Base-by-base conservation (phyloP, 2,113 vertebrate species). In the Takifugu bimaculatus region DNA sequence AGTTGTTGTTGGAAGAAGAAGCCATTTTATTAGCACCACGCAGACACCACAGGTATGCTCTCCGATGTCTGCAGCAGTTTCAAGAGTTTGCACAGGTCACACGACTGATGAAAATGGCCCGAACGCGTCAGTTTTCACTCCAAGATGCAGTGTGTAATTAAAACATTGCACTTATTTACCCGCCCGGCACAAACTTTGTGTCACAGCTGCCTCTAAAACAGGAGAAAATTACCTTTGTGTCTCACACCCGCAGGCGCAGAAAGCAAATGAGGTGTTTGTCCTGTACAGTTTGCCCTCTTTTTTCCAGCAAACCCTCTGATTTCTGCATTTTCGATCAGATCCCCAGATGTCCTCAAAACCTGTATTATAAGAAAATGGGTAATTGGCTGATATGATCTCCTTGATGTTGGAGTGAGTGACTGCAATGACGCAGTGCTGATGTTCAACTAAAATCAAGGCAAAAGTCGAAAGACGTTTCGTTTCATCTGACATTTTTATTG, bases 401-500 rank as follows among this genome's bases (percentile, higher is more conserved):
- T 15, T 63, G 63, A 56, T 57, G 65, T 42, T 14, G 63, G 57
- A 70, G 48, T 32, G 26, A 68, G 55, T 63, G 62, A 73, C 61
- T 55, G 26, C 53, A 29, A n/a, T 63, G 72, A 80, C 59, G 53
- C n/a, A 42, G 57, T 54, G 53, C 60, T 57, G 71, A 76, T 61
- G 71, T 74, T 66, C 42, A 77, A 72, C 48, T 13, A 12, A 79
- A 48, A 83, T 81, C 65, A 81, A 76, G 82, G 74, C 73, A 56
- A 5, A 45, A 74, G 70, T 67, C 67, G 76, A 85, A 83, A 75
- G 72, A 75, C 57, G 50, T 78, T 75, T 60, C 82, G 84, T 89
- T 88, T 84, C 73, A 82, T 87, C 84, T 88, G 84, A 84, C 72
- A 53, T 87, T 88, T 91, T 90, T 88, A 90, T 88, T 88, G 80